Conservation (phyloP, 1,140 invertebrate species). For the Phthorimaea operculella region DNA sequence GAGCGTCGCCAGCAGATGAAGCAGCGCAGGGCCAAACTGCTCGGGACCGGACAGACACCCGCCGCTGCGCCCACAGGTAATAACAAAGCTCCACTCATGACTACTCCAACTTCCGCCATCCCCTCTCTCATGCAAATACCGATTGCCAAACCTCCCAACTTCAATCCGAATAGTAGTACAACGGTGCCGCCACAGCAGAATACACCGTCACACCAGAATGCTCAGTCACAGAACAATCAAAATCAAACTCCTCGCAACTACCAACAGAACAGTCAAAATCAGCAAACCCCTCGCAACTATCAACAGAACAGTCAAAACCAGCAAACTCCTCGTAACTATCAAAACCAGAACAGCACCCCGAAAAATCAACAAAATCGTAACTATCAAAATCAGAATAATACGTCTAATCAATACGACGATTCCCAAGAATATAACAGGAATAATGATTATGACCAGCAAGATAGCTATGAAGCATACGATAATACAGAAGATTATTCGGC, state of each 20-base stretch:
- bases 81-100: constrained; percentile 18
- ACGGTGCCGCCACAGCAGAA: not conserved
- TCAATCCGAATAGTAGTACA: not conserved
- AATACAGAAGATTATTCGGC: constrained; percentile 7
- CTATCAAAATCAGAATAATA: constrained; percentile 24
- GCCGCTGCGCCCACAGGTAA: constrained; percentile 19
- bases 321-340: constrained; percentile 3
- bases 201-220: not conserved
- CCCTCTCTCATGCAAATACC: too few species aligned
- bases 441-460: constrained; percentile 21
- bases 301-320: not conserved
- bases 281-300: too few species aligned
- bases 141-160: too few species aligned
- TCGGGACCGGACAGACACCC: constrained; percentile 23
- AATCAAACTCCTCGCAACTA: too few species aligned
- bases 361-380: not conserved
- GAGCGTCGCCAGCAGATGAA: constrained; percentile 84
- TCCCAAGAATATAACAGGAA: not conserved
- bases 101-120: constrained; percentile 3
- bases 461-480: constrained; percentile 37
- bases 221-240: not conserved
- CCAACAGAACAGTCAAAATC: too few species aligned
- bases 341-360: constrained; percentile 16
- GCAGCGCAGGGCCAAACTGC: constrained; percentile 69
- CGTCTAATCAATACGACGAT: constrained; percentile 12